Percentiles rank a stretch among this genome's conserved stretches.
Conservation (phyloP, 2,113 vertebrate species). For the Tachycineta bicolor region DNA sequence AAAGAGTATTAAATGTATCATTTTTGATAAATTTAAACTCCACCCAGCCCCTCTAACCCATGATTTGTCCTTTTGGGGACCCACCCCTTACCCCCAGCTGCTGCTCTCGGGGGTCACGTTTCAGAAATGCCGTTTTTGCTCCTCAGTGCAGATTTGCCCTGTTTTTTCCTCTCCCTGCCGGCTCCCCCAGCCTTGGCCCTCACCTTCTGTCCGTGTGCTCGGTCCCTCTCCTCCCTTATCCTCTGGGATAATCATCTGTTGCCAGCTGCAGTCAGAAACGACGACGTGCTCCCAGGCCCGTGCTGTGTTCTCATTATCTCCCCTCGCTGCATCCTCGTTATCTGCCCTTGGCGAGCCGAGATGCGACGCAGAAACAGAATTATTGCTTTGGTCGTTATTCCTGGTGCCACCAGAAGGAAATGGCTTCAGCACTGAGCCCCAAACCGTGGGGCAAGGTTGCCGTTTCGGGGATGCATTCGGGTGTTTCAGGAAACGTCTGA, state of each 20-base stretch:
- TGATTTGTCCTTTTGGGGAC: neutral
- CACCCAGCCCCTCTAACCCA: neutral
- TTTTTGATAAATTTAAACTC: neutral
- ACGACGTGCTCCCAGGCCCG: neutral
- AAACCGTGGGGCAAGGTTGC: neutral
- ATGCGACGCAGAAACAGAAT: neutral
- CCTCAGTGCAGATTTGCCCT: neutral
- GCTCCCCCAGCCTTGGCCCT: neutral
- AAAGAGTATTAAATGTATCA: neutral
- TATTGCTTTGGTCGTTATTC: neutral
- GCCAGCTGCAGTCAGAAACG: neutral
- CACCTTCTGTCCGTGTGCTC: neutral
- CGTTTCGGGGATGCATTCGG: accelerated
- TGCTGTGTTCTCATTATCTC: neutral
- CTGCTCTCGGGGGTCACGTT: neutral
- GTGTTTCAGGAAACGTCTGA: neutral
- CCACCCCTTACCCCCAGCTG: neutral
- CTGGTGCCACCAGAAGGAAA: neutral
- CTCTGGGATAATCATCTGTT: neutral
- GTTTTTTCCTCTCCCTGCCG: neutral
- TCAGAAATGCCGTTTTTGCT: neutral
- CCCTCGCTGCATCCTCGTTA: neutral
- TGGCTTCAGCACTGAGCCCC: neutral
- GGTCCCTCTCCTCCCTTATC: neutral
- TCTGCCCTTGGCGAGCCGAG: neutral